Conservation (phyloP, 2,888 invertebrate genomes). For the Troides helena region DNA sequence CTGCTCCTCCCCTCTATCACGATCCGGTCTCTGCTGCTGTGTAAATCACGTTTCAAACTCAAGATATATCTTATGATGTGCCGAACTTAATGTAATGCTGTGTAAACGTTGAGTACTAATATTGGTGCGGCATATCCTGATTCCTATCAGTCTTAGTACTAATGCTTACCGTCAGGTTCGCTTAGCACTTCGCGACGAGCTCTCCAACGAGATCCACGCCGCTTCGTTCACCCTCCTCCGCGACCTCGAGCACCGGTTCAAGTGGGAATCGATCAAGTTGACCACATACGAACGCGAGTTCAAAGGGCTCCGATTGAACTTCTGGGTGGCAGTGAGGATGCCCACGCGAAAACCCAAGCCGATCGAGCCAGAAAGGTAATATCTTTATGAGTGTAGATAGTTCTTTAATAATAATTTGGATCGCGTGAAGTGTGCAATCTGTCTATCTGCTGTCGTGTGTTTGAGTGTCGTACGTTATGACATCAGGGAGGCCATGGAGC, state of each 20-base stretch:
- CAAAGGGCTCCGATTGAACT: slow-evolving; percentile 54
- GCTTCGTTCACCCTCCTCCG: slow-evolving; percentile 68
- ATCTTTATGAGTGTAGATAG: not conserved
- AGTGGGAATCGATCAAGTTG: slow-evolving; percentile 55
- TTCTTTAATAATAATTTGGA: no score
- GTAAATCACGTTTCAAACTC: no score
- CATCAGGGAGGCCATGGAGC: slow-evolving; percentile 73
- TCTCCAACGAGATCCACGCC: slow-evolving; percentile 61
- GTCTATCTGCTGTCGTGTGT: not conserved
- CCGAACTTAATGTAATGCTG: no score
- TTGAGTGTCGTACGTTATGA: not conserved
- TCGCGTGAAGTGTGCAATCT: not conserved
- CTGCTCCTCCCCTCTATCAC: no score
- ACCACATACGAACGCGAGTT: slow-evolving; percentile 63
- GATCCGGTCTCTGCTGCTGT: no score
- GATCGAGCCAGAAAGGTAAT: slow-evolving; percentile 60
- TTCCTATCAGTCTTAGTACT: no score
- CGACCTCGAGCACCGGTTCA: slow-evolving; percentile 58
- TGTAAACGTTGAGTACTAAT: no score
- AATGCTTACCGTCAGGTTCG: slow-evolving; percentile 50
- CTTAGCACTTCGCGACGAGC: slow-evolving; percentile 54
- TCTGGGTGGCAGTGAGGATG: slow-evolving; percentile 69
- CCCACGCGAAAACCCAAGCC: slow-evolving; percentile 62
- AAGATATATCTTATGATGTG: no score
- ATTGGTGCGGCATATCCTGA: no score